Conservation (phyloP, 2,797 vertebrate genomes). For the Tarsius wallacei region DNA sequence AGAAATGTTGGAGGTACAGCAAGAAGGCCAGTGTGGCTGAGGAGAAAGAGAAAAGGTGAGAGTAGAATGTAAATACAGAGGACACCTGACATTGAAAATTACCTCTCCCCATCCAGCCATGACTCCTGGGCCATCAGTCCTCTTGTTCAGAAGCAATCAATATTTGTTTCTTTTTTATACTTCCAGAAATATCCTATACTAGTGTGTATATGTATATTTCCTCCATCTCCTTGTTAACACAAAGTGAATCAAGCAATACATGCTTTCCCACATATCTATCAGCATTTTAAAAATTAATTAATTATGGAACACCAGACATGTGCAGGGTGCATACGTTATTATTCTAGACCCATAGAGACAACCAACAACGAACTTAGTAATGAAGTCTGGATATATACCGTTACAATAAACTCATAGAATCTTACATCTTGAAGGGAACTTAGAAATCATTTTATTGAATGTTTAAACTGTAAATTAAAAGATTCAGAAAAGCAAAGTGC, state of each 20-base stretch:
- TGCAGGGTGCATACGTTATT: neutral
- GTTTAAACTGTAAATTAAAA: neutral
- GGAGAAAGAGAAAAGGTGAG: neutral
- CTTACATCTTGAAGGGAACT: neutral
- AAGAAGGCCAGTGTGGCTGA: neutral
- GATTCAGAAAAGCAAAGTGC: neutral
- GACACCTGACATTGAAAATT: neutral
- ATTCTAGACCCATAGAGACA: neutral
- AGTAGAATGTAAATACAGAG: neutral
- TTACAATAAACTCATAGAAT: neutral
- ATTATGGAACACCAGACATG: neutral
- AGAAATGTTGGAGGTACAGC: neutral
- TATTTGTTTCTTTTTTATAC: neutral
- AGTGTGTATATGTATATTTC: neutral
- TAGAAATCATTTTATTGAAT: neutral
- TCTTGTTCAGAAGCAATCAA: neutral
- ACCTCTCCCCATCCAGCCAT: neutral
- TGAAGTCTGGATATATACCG: neutral
- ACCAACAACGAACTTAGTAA: neutral
- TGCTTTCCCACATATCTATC: neutral
- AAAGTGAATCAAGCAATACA: neutral
- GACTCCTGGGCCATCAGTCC: neutral
- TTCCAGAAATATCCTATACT: neutral
- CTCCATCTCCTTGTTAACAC: neutral
- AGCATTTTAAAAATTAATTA: neutral